These are phyloP conservation scores for Sylvietta virens DNA, from an alignment of 2,113 vertebrate species.

Conservation along the genomic window DNA sequence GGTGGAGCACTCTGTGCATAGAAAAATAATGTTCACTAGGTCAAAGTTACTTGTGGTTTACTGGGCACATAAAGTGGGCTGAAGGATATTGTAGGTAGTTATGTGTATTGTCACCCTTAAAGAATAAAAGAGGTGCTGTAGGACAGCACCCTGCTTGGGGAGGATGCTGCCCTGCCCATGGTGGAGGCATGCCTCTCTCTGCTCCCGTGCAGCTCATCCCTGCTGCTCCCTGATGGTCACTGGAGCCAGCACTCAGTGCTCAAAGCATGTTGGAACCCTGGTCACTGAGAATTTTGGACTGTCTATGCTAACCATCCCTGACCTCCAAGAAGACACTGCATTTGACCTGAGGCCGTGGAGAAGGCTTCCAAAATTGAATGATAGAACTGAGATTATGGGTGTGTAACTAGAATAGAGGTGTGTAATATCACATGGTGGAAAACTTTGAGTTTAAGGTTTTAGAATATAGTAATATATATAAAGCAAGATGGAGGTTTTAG, in stretches of 20 bases:
- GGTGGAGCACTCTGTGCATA: neutral
- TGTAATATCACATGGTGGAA: no score
- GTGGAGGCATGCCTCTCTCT: neutral
- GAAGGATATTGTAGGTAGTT: neutral
- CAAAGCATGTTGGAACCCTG: no score
- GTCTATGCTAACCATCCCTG: no score
- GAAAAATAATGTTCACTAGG: neutral
- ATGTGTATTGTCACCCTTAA: neutral
- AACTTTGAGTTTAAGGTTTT: no score
- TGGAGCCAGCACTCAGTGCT: neutral
- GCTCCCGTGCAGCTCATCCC: neutral
- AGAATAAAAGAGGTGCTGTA: neutral
- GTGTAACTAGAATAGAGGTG: no score
- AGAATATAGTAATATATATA: no score
- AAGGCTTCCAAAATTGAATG: no score
- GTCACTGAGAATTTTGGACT: no score
- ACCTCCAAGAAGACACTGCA: no score
- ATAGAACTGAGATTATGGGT: no score
- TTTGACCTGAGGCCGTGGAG: no score
- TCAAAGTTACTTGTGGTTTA: neutral
- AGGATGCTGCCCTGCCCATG: neutral
- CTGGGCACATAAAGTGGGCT: neutral
- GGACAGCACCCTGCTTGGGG: fast-evolving
- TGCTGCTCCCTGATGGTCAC: fast-evolving
- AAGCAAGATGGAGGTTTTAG: no score